These are phyloP conservation scores for Cichlasoma orientale DNA, from an alignment of 2,797 vertebrate species.

Conservation along the genomic window DNA sequence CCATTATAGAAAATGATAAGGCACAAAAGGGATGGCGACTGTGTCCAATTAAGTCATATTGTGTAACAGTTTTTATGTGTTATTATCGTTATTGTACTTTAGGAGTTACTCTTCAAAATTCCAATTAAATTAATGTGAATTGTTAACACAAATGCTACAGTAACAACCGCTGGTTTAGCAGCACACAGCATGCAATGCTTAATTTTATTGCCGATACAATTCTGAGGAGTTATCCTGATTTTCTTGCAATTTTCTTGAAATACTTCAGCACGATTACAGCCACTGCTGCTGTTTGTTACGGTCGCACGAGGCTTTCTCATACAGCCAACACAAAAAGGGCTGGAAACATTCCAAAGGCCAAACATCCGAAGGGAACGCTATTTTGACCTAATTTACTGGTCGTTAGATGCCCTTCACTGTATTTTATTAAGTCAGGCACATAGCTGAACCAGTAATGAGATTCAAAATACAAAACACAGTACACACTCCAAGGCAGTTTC, in stretches of 20 bases:
- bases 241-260: background rate
- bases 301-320: conserved; percentile 27
- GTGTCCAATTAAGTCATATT: background rate
- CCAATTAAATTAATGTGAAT: background rate
- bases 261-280: conserved; percentile 1
- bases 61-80: background rate
- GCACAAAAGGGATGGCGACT: background rate
- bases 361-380: conserved; percentile 53
- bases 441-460: conserved; percentile 67
- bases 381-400: conserved; percentile 73
- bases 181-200: background rate
- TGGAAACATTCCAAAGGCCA: conserved; percentile 44
- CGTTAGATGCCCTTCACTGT: conserved; percentile 57
- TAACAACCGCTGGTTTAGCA: conserved; percentile 10
- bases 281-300: conserved; percentile 10
- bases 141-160: background rate
- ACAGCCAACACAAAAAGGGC: conserved; percentile 40
- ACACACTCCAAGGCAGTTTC: conserved; percentile 75
- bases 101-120: background rate
- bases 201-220: background rate
- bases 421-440: conserved; percentile 37
- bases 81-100: background rate
- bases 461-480: conserved; percentile 66
- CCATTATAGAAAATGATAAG: no score
- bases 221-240: background rate